Conservation (phyloP, 2,113 vertebrate species). For the Rhinopomastus cyanomelas region DNA sequence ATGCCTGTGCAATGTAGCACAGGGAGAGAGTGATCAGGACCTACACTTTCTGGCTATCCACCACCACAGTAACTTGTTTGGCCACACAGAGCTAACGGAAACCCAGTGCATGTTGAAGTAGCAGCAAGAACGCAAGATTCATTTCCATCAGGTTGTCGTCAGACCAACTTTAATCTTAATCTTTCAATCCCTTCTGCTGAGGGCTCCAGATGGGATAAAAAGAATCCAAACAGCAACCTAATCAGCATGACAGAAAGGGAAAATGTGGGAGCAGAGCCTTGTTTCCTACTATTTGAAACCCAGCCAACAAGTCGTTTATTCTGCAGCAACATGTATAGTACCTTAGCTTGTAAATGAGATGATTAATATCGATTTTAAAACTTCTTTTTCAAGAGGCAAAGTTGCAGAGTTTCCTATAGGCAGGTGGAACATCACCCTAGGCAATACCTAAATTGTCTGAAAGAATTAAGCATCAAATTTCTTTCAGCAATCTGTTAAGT, state of each 20-base stretch:
- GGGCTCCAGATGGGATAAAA: conserved; percentile 33
- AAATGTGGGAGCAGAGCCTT: conserved; percentile 28
- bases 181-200: conserved; percentile 16
- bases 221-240: conserved; percentile 32
- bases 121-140: background rate
- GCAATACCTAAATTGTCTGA: conserved; percentile 50
- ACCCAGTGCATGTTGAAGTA: background rate
- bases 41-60: background rate
- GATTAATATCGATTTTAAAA: conserved; percentile 43
- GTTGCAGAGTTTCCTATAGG: conserved; percentile 57
- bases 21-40: fast-evolving
- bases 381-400: background rate
- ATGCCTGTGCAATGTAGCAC: background rate
- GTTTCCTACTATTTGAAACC: conserved; percentile 54
- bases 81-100: background rate
- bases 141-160: background rate
- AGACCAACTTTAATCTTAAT: conserved; percentile 17
- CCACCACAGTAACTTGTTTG: background rate
- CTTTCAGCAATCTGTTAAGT: conserved; percentile 34
- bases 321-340: conserved; percentile 59
- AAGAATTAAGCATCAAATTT: conserved; percentile 57
- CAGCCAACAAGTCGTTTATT: conserved; percentile 61
- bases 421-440: conserved; percentile 59
- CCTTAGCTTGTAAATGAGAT: conserved; percentile 55
- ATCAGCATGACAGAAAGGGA: conserved; percentile 32